Evolutionary conservation across 2,113 vertebrate species (phyloP), one percentile per base, ranked within the genome.

Genomic region (Chauna torquata): DNA sequence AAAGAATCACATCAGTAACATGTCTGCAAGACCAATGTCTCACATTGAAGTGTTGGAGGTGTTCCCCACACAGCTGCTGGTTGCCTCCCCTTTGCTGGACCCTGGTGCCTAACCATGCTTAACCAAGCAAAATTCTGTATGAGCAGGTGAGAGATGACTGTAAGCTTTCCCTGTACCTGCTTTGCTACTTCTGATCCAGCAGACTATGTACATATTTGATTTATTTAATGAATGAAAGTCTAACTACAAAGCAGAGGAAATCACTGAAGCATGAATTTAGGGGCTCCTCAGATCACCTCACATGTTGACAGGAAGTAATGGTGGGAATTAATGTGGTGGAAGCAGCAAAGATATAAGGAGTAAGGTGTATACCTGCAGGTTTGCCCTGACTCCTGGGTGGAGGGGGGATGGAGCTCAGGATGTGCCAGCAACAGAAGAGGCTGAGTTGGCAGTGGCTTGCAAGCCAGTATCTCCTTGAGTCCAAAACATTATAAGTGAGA

Each of bases 211-310:
- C 11, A 42, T 23, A 4, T 38, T 54, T 72, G 44, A 86, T 81
- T 94, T 88, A 82, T 74, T 86, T 74, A 83, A 86, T 77, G 59
- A 95, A 68, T 81, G 45, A 17, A 36, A 44, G 28, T 45, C 82
- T 80, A 90, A 95, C 92, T 90, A 61, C 52, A 89, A 82, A 92
- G 61, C 83, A 72, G 36, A 90, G 36, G 54, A 76, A 94, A 82
- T 38, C 70, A 61, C 36, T 3, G 2, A 72, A 32, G 44, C 49
- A 40, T 49, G 30, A 78, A 71, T 94, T 79, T 87, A 42, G 18
- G 45, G 52, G 16, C 8, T 92, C 20, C 70, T 82, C 59, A 93
- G 52, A 25, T 87, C 59, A 66, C 76, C 68, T 88, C 57, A 10
- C 49, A 3, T 3, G 19, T 8, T 82, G 74, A 36, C 69, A 69